Base-by-base conservation (phyloP, 37 sponge, comb jelly and placozoan species). In the Mnemiopsis leidyi region DNA sequence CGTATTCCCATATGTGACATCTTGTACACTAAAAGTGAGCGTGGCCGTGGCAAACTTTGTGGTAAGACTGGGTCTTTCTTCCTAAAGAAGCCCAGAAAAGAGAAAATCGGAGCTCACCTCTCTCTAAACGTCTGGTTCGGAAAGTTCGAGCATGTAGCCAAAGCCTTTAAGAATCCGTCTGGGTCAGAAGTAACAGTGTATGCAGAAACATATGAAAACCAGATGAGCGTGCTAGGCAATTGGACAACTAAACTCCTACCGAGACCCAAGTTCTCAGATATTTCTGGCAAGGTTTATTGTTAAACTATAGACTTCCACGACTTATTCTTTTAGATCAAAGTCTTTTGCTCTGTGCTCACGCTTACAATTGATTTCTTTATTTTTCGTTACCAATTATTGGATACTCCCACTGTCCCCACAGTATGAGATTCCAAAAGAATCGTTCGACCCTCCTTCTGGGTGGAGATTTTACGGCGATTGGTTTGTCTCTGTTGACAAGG, bases 91-190 rank as follows among this genome's bases (percentile, higher is more conserved):
- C 90, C 90, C 25, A 35, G 38, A 18, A 85, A 85, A 37, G 90
- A 85, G 40, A 40, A 38, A 29, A 85, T 85, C 33, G 90, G 90
- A 3, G 90, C 90, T 25, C 90, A 85, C 39, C 90, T 85, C 36
- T 85, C 90, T 7, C 23, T 85, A 61, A 85, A 35, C 25, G 25
- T 85, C 9, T 85, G 90, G 90, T 85, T 85, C 39, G 90, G 90
- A 2, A 85, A 85, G 90, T 85, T 85, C 39, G 90, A 85, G 23
- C 90, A 85, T 61, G 90, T 85, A 16, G 90, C 90, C 26, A 40
- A 39, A 28, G 40, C 90, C 0, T 85, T 85, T 37, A 85, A 39
- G 29, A 38, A 25, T 0, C 61, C 90, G 2, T 85, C 90, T 26
- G 61, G 61, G 0, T 85, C 90, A n/a, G 90, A 85, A 26, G 90